These are phyloP conservation scores for Cettia cetti DNA, from an alignment of 2,113 vertebrate genomes.

Conservation along the genomic window DNA sequence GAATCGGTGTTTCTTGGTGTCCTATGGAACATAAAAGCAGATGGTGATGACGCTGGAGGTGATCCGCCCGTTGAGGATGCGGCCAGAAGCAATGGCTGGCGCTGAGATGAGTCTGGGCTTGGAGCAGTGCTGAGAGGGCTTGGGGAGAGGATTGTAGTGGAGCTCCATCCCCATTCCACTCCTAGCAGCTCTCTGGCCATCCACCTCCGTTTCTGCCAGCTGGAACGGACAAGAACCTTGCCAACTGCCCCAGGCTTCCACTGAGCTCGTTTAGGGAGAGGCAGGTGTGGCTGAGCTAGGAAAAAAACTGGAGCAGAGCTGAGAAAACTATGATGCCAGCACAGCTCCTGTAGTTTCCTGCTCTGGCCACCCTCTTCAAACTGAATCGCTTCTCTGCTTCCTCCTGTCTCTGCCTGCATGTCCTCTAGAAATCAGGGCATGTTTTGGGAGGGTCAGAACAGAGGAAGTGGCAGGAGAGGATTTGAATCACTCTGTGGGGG, in stretches of 20 bases:
- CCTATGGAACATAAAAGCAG: not conserved
- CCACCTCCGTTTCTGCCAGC: slow-evolving; percentile 41
- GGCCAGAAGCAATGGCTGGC: not conserved
- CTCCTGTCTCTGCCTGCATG: not conserved
- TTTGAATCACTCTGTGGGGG: not conserved
- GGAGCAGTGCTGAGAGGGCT: slow-evolving; percentile 71
- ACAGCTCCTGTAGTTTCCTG: slow-evolving; percentile 25
- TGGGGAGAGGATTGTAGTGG: slow-evolving; percentile 71
- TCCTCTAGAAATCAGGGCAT: not conserved
- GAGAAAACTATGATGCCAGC: slow-evolving; percentile 4
- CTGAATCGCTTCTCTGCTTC: not conserved
- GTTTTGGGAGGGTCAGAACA: not conserved
- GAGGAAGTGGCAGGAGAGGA: not conserved
- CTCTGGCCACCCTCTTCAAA: not conserved
- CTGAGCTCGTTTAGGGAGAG: not conserved
- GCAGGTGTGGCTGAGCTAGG: slow-evolving; percentile 49
- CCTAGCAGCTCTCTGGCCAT: slow-evolving; percentile 70
- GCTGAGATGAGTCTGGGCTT: slow-evolving; percentile 60
- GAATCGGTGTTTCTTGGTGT: not conserved
- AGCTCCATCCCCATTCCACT: slow-evolving; percentile 70
- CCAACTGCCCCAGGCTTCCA: not conserved
- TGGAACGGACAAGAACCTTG: not conserved
- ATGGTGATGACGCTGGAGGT: slow-evolving; percentile 20
- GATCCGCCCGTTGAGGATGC: slow-evolving; percentile 27
- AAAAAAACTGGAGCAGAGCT: slow-evolving; percentile 27